Conservation (phyloP, 2,888 invertebrate species). For the Dynastes hyllus region DNA sequence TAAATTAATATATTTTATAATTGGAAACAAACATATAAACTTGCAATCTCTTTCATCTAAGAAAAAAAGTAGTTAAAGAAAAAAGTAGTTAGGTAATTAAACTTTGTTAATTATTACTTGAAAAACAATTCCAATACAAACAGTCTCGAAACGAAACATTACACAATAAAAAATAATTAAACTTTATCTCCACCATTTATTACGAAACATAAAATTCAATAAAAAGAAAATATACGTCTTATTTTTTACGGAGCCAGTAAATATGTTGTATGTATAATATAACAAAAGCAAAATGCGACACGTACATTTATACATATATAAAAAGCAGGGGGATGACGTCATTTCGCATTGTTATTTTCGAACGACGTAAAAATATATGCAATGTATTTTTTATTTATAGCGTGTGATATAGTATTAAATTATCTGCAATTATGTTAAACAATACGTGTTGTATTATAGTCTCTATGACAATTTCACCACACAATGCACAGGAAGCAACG, state of each 20-base stretch:
- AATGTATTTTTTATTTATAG: conserved; percentile 30
- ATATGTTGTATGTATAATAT: conserved; percentile 3
- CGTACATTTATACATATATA: not conserved
- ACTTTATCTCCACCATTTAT: too few species aligned
- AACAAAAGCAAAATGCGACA: not conserved
- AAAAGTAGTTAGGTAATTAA: too few species aligned
- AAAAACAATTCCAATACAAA: too few species aligned
- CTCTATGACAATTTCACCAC: conserved; percentile 25
- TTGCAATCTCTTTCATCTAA: too few species aligned
- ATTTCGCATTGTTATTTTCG: conserved; percentile 12
- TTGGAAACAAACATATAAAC: too few species aligned
- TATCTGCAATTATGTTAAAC: conserved; percentile 36
- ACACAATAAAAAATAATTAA: too few species aligned
- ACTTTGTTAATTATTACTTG: too few species aligned
- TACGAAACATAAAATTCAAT: too few species aligned
- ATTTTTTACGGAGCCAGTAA: not conserved
- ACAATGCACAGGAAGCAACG: conserved; percentile 15
- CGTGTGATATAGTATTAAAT: conserved; percentile 31
- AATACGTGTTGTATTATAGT: conserved; percentile 24
- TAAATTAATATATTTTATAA: too few species aligned
- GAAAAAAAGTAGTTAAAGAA: too few species aligned
- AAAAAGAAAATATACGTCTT: too few species aligned
- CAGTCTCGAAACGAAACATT: too few species aligned
- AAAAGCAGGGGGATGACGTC: conserved; percentile 7
- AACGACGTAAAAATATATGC: conserved; percentile 12